Evolutionary conservation across 2,797 vertebrate genomes (phyloP), one percentile per base, ranked within the genome.

Genomic region (Gallirallus australis): DNA sequence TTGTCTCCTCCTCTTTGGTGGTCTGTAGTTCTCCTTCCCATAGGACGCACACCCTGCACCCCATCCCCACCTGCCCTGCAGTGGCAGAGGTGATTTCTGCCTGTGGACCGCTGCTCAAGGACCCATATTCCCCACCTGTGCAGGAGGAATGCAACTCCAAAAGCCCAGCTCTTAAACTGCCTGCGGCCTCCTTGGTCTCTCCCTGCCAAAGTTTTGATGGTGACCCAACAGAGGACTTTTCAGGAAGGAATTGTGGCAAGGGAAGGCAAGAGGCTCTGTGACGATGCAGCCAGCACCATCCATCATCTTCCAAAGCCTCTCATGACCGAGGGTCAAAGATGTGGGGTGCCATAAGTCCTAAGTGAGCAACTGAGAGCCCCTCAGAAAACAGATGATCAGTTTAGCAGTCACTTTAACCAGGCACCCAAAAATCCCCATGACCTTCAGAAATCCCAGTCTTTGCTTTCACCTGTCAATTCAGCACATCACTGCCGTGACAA

Each of bases 31-130:
- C 37, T 13, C 24, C 14, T 31, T 64, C 12, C 25, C 0, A 0
- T 11, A 15, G 59, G 53, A n/a, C 0, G 1, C 21, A 3, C 19
- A 4, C 33, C 17, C 27, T 30, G 11, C 27, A 18, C 24, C 61
- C 47, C 12, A 1, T 61, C 30, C 68, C 63, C 42, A 27, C 9
- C 31, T 13, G 15, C 31, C 24, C 72, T 24, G 16, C 60, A 15
- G 19, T 30, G n/a, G 19, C 16, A 0, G 3, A 20, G 53, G 12
- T 1, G 3, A 12, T 37, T 71, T 63, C 42, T 69, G 42, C 65
- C 37, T 30, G 45, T 6, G 31, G n/a, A 75, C 14, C 60, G 31
- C 52, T 52, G 45, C 39, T n/a, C 7, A 20, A 27, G 31, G 10
- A 4, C 31, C 11, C 28, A 1, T 35, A 30, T 66, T 66, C 53